phyloP scores from a whole-genome alignment of 2,113 vertebrate species.

The Sphaerodactylus townsendi region DNA sequence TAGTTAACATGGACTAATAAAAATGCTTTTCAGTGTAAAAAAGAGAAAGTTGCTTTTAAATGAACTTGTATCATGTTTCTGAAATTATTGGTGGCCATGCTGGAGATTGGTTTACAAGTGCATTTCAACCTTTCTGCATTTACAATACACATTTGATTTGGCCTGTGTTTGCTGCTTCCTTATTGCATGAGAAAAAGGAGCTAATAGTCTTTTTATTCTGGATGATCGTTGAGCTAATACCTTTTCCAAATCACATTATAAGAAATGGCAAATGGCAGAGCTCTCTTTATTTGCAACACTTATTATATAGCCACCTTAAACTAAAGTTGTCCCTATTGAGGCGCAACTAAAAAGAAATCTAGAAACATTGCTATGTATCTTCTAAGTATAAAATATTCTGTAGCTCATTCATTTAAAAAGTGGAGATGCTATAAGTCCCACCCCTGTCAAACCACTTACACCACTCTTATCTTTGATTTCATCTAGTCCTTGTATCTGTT shows the following conservation, averaged over 20 bases:
- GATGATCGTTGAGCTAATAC: not conserved
- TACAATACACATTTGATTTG: not conserved
- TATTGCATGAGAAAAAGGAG: not conserved
- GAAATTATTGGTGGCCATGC: too few relatives aligned
- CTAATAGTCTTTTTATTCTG: not conserved
- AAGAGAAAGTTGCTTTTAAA: too few relatives aligned
- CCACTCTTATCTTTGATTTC: too few relatives aligned
- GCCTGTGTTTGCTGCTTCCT: not conserved
- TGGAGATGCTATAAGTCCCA: not conserved
- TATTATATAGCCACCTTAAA: not conserved
- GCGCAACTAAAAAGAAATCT: not conserved
- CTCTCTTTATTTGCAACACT: not conserved
- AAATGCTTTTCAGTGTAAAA: too few relatives aligned
- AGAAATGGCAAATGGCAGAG: not conserved
- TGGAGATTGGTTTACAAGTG: too few relatives aligned
- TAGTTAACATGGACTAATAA: too few relatives aligned
- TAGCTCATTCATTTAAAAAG: not conserved
- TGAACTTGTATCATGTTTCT: too few relatives aligned
- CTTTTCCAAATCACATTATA: not conserved
- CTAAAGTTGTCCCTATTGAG: not conserved
- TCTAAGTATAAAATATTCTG: not conserved
- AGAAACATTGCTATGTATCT: not conserved
- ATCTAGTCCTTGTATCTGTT: too few relatives aligned
- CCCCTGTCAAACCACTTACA: not conserved
- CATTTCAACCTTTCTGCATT: not conserved